A percentile compares a stretch with the other conserved stretches of the same genome.
Evolutionary conservation across 2,888 invertebrate genomes (phyloP).

Genomic region (Encarsia formosa): DNA sequence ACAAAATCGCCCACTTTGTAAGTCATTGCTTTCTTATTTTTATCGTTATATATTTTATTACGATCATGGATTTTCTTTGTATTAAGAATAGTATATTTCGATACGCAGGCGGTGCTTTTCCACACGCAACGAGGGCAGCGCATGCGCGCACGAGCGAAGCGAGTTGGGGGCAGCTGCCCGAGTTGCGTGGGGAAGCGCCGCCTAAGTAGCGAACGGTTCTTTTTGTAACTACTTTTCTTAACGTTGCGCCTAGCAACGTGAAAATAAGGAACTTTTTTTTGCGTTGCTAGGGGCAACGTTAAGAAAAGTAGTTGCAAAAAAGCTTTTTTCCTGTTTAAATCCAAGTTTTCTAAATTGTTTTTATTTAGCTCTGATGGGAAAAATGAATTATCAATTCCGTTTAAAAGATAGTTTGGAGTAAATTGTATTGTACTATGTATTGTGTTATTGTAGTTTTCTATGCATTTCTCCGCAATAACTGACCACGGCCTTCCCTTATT

Average conservation of each 20-base stretch:
- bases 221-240: no score
- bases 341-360: slow-evolving; percentile 24
- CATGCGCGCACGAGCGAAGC: no score
- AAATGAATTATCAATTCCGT: slow-evolving; percentile 28
- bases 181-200: no score
- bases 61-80: slow-evolving; percentile 19
- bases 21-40: slow-evolving; percentile 9
- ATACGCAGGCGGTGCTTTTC: no score
- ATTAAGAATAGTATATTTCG: slow-evolving; percentile 28
- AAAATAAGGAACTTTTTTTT: no score
- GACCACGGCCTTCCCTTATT: slow-evolving; percentile 32
- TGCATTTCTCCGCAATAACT: slow-evolving; percentile 34
- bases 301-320: no score
- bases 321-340: slow-evolving; percentile 32
- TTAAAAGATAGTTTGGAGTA: slow-evolving; percentile 31
- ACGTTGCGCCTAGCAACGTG: no score
- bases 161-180: no score
- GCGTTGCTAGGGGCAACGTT: no score
- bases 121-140: no score
- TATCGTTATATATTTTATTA: slow-evolving; percentile 27
- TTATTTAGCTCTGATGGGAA: slow-evolving; percentile 25
- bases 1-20: slow-evolving; percentile 22
- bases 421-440: slow-evolving; percentile 32
- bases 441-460: slow-evolving; percentile 33
- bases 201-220: no score